Percentiles rank a stretch among this genome's conserved stretches.
phyloP scores from a whole-genome alignment of 2,113 vertebrate species.

The Tamias sibiricus region DNA sequence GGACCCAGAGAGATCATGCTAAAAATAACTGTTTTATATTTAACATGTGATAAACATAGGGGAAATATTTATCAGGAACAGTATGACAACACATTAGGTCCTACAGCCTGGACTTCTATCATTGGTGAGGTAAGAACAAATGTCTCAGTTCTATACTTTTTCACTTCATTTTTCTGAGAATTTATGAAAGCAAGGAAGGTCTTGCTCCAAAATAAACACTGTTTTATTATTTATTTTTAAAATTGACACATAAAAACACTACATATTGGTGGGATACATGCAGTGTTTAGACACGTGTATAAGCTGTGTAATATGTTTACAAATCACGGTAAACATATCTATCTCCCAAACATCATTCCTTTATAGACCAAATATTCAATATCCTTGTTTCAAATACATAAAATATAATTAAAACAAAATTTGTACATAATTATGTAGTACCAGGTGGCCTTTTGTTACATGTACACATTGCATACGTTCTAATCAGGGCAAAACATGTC shows the following conservation, averaged over 20 bases:
- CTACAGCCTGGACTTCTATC: not conserved
- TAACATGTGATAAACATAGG: not conserved
- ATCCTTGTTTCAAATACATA: not conserved
- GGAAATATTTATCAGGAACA: not conserved
- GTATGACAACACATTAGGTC: not conserved
- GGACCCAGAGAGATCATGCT: not conserved
- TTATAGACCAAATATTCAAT: not conserved
- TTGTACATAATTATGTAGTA: not conserved
- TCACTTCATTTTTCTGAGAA: not conserved
- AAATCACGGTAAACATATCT: not conserved
- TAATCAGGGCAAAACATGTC: not conserved
- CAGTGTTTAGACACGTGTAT: not conserved
- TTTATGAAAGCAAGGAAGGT: constrained; percentile 4
- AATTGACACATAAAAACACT: not conserved
- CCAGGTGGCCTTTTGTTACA: not conserved
- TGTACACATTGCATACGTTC: not conserved
- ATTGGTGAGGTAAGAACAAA: constrained; percentile 15
- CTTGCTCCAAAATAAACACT: not conserved
- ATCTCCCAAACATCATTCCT: not conserved
- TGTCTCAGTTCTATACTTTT: not conserved
- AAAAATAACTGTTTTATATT: not conserved
- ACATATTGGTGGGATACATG: not conserved
- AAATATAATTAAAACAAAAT: not conserved
- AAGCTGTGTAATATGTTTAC: not conserved
- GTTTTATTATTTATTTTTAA: not conserved